Conservation (phyloP, 2,797 vertebrate species). For the Bradypus variegatus region DNA sequence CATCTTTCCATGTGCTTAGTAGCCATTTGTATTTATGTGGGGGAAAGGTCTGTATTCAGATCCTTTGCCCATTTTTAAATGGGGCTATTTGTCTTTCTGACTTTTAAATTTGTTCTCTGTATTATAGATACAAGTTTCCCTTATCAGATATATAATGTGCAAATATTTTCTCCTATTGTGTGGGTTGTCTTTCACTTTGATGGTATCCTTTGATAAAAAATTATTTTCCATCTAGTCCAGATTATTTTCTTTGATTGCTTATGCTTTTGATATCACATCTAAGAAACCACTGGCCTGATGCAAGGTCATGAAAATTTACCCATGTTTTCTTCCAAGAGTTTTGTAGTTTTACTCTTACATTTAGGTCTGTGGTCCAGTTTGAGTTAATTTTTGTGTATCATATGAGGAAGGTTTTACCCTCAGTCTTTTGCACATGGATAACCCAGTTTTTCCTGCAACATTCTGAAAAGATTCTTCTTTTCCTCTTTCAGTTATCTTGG, state of each 20-base stretch:
- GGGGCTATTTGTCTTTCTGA: too few species aligned
- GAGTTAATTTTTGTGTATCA: background rate
- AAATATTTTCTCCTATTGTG: background rate
- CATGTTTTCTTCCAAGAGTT: background rate
- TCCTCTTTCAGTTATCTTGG: background rate
- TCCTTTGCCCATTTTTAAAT: background rate
- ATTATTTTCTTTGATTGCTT: background rate
- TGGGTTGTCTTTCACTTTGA: background rate
- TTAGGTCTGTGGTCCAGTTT: background rate
- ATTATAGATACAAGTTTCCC: background rate
- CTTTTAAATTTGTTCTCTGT: background rate
- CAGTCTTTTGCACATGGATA: background rate
- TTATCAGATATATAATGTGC: background rate
- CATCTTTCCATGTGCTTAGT: too few species aligned
- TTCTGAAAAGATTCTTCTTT: background rate
- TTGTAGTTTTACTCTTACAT: background rate
- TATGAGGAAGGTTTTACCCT: background rate
- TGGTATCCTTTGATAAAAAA: background rate
- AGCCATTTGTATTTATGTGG: background rate
- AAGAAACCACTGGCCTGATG: background rate
- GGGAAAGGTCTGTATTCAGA: background rate
- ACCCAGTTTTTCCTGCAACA: background rate
- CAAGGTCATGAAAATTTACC: background rate
- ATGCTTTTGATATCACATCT: background rate
- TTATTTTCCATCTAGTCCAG: background rate